A percentile compares a stretch with the other conserved stretches of the same genome.
These are phyloP conservation scores for Phanerotoma sp. DNA, from an alignment of 2,888 invertebrate genomes.

Conservation along the genomic window DNA sequence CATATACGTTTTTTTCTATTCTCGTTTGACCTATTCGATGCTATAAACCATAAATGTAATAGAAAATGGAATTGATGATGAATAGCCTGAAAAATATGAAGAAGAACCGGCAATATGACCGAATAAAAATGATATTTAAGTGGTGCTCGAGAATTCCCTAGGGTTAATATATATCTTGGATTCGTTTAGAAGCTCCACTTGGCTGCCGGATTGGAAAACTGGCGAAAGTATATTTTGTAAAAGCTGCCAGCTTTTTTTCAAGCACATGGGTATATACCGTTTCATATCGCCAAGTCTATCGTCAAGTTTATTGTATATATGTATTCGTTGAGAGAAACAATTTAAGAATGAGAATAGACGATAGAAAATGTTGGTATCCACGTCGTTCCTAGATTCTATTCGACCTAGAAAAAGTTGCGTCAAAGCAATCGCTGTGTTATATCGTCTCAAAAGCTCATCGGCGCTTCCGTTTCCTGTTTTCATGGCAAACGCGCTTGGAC, in stretches of 20 bases:
- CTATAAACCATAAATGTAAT: too few relatives aligned
- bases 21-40: too few relatives aligned
- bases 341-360: neutral
- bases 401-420: constrained; percentile 34
- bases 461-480: constrained; percentile 43
- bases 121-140: neutral
- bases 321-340: neutral
- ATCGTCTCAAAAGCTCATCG: constrained; percentile 30
- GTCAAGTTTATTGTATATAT: too few relatives aligned
- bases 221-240: neutral
- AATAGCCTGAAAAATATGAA: too few relatives aligned
- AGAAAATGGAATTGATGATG: too few relatives aligned
- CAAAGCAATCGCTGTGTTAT: constrained; percentile 29
- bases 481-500: constrained; percentile 15
- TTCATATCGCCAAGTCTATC: neutral
- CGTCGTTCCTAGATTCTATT: constrained; percentile 15
- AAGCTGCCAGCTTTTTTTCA: neutral
- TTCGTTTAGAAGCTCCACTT: neutral
- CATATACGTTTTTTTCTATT: too few relatives aligned
- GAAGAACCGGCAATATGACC: neutral
- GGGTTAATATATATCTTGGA: constrained; percentile 6
- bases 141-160: neutral
- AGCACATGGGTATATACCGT: neutral
- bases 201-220: neutral
- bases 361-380: too few relatives aligned